Base-by-base conservation (phyloP, 2,888 invertebrate genomes). In the Ochropleura leucogaster region DNA sequence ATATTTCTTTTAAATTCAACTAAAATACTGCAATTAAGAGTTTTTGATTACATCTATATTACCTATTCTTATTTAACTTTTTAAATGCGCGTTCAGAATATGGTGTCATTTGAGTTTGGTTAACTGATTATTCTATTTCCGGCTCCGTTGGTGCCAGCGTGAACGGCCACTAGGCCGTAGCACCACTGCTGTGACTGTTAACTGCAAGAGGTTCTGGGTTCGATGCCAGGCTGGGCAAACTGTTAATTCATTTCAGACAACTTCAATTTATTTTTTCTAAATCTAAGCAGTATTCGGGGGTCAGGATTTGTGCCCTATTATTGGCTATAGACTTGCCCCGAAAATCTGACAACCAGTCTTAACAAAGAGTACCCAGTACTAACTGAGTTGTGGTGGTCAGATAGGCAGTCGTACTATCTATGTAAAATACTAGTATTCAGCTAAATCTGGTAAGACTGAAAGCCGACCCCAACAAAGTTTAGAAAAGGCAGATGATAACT, bases 21-120 rank as follows among this genome's bases (percentile, higher is more conserved):
- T 69, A 57, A 72, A 72, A 85, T 68, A 66, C 63, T 74, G 67
- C 76, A 85, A 85, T 83, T 85, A 85, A 86, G 83, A 79, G 77
- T 82, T 78, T 74, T 67, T 77, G 79, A 85, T 86, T 74, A 71
- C 64, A 72, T 44, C 63, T 79, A 59, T 74, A 80, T 81, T 83
- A 63, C 63, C 66, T 73, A 82, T 82, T 85, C 82, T 77, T 79
- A 70, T 75, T 71, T 65, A 70, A 70, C 69, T 65, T 80, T 71
- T 72, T 64, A 64, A 74, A 70, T 44, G 59, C 65, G 42, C 71
- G 55, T 76, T 77, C 49, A 60, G 42, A 53, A 66, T 72, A 72
- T 78, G 60, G 64, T 73, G 66, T 68, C 65, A 72, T 68, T 71
- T 77, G 30, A 20, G 20, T 40, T 18, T 10, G 49, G 20, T 64